These are phyloP conservation scores for Gymnarchus niloticus DNA, from an alignment of 2,113 vertebrate species.

Conservation along the genomic window DNA sequence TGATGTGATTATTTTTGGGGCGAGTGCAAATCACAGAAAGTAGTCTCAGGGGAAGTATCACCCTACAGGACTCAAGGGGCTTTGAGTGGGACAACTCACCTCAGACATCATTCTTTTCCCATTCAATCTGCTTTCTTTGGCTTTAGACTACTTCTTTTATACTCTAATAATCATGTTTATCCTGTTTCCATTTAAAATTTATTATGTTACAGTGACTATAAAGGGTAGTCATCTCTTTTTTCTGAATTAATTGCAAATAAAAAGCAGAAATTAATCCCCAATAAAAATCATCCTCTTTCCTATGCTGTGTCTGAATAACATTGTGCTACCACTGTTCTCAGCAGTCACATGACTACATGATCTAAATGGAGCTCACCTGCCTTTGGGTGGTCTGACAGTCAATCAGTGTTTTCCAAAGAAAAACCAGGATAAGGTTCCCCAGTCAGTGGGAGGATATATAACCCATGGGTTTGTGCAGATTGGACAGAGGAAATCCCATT, in stretches of 20 bases:
- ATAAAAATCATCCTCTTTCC: background rate
- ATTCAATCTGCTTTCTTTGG: background rate
- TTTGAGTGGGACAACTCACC: background rate
- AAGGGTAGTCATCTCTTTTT: background rate
- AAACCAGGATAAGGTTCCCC: background rate
- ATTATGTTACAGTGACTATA: background rate
- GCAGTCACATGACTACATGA: background rate
- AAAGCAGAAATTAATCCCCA: background rate
- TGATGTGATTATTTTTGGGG: too few relatives aligned
- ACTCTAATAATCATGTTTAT: background rate
- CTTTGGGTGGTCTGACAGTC: background rate
- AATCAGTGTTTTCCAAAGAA: background rate
- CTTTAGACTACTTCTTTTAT: background rate
- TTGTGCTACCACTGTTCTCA: too few relatives aligned
- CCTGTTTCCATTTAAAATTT: background rate
- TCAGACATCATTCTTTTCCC: background rate
- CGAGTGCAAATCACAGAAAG: background rate
- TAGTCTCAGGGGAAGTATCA: background rate
- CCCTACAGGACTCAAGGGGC: background rate
- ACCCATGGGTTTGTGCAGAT: background rate
- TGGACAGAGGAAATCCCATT: background rate
- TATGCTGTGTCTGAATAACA: background rate
- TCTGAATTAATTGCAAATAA: background rate
- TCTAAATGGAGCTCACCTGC: background rate
- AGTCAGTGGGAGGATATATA: background rate